Percentiles rank a stretch among this genome's conserved stretches.
Conservation (phyloP, 2,888 invertebrate genomes). For the Leptopilina syphax region DNA sequence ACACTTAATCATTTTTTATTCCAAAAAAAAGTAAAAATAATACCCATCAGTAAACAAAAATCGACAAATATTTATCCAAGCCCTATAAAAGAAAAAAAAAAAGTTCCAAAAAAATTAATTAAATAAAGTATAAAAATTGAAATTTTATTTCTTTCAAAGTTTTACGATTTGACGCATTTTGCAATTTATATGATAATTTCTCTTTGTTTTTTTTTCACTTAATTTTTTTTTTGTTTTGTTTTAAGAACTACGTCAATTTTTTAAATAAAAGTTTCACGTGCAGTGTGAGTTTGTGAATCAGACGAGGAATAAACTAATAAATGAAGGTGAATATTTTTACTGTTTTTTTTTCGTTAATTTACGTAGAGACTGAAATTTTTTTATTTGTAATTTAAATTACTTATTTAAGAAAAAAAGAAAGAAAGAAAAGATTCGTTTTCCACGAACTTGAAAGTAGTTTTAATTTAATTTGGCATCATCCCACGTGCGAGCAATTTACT, state of each 20-base stretch:
- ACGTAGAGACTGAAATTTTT: too few species aligned
- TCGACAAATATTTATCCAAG: not conserved
- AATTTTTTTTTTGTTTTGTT: too few species aligned
- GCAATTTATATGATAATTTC: too few species aligned
- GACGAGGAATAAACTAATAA: slow-evolving; percentile 13
- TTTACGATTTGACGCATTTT: not conserved
- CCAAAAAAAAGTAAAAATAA: not conserved
- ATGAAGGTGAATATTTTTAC: slow-evolving; percentile 24
- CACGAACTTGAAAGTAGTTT: not conserved
- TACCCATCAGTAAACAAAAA: not conserved
- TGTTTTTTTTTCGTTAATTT: not conserved
- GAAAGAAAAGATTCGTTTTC: not conserved
- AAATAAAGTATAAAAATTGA: not conserved
- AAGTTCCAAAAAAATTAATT: not conserved
- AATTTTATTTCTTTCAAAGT: not conserved
- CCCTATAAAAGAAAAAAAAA: not conserved
- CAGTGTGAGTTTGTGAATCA: not conserved
- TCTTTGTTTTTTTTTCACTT: too few species aligned
- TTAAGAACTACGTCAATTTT: not conserved
- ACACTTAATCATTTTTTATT: not conserved
- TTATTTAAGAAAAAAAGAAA: not conserved
- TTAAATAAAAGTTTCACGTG: not conserved
- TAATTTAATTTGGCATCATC: slow-evolving; percentile 9
- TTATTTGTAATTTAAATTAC: too few species aligned
- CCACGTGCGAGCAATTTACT: slow-evolving; percentile 25